A percentile compares a stretch with the other conserved stretches of the same genome.
These are phyloP conservation scores for Macquaria ambigua DNA, from an alignment of 2,113 vertebrate species.

Conservation along the genomic window DNA sequence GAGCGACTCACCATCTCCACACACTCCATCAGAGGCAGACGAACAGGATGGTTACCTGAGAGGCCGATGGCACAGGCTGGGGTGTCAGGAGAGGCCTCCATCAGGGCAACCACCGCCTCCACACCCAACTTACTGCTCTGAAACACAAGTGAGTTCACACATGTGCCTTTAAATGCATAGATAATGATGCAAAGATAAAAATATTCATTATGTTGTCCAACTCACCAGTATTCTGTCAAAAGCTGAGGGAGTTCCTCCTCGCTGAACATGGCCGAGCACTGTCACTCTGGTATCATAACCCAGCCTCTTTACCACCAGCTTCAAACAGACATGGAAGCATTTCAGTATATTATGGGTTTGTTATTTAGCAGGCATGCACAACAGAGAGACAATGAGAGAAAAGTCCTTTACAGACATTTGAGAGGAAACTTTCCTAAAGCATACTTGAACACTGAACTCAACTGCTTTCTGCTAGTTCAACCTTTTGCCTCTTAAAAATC, in stretches of 20 bases:
- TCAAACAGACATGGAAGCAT: slow-evolving; percentile 34
- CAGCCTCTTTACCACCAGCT: slow-evolving; percentile 91
- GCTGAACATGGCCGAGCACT: slow-evolving; percentile 94
- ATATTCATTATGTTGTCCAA: neutral
- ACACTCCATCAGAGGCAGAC: slow-evolving; percentile 95
- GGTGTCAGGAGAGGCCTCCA: slow-evolving; percentile 92
- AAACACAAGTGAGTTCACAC: neutral
- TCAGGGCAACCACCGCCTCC: slow-evolving; percentile 92
- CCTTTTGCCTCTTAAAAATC: neutral
- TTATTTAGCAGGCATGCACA: neutral
- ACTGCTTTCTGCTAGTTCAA: too few relatives aligned
- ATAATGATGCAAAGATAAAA: too few relatives aligned
- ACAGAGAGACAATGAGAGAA: neutral
- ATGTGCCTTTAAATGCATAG: neutral
- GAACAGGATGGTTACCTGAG: slow-evolving; percentile 91
- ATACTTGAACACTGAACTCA: neutral
- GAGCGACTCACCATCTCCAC: slow-evolving; percentile 90
- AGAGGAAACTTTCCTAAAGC: neutral
- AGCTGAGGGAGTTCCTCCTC: slow-evolving; percentile 93
- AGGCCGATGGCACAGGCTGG: slow-evolving; percentile 94
- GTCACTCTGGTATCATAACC: slow-evolving; percentile 95
- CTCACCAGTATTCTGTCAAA: slow-evolving; percentile 95
- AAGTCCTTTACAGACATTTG: neutral
- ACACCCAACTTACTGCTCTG: slow-evolving; percentile 96
- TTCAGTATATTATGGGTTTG: neutral